These are phyloP conservation scores for Crocallis elinguaria DNA, from an alignment of 2,888 invertebrate genomes.

Conservation along the genomic window DNA sequence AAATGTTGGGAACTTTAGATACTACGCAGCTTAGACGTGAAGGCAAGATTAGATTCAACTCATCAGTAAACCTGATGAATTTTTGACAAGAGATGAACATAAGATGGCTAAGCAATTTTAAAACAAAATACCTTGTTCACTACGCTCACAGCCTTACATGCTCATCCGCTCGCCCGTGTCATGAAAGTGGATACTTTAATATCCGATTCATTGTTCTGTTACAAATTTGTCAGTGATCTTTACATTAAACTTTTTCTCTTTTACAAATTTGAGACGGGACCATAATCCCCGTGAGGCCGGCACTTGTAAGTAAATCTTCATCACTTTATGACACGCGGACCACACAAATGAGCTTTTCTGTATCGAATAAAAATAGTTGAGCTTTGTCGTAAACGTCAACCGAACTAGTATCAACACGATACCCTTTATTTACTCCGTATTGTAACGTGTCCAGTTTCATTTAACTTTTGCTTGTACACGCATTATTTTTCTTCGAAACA, in stretches of 20 bases:
- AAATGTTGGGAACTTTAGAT: no score
- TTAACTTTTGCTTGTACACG: slow-evolving; percentile 26
- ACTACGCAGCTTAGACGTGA: no score
- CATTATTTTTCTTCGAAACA: slow-evolving; percentile 35
- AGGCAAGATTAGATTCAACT: no score
- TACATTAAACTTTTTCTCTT: slow-evolving; percentile 81
- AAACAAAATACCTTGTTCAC: slow-evolving; percentile 48
- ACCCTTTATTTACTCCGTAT: slow-evolving; percentile 36
- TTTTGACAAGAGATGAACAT: no score
- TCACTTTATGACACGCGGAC: slow-evolving; percentile 67
- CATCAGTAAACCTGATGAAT: no score
- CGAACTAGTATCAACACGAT: slow-evolving; percentile 26
- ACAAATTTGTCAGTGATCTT: slow-evolving; percentile 85
- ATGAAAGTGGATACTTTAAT: slow-evolving; percentile 83
- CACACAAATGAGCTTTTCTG: slow-evolving; percentile 74
- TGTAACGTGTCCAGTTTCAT: slow-evolving; percentile 28
- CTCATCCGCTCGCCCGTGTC: slow-evolving; percentile 80
- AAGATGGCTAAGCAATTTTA: no score
- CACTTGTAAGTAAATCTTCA: slow-evolving; percentile 74
- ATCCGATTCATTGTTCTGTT: slow-evolving; percentile 85
- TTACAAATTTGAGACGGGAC: slow-evolving; percentile 77
- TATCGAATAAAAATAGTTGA: slow-evolving; percentile 32
- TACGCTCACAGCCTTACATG: slow-evolving; percentile 54
- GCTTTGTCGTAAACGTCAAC: slow-evolving; percentile 21
- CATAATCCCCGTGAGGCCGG: slow-evolving; percentile 75